Percentiles rank a stretch among this genome's conserved stretches.
Evolutionary conservation across 2,888 invertebrate species (phyloP).

Genomic region (Podotricha telesiphe): DNA sequence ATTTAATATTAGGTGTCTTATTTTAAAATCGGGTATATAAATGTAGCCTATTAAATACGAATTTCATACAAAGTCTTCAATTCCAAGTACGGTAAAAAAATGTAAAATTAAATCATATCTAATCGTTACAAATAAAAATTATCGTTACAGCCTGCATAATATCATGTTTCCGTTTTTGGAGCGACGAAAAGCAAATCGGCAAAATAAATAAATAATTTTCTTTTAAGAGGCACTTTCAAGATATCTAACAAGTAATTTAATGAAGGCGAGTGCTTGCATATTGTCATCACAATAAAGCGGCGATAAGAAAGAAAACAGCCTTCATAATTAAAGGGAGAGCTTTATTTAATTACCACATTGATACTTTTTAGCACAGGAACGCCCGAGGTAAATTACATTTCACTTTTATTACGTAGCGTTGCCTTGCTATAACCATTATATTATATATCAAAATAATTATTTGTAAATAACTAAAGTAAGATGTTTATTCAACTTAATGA

Average conservation of each 20-base stretch:
- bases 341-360: constrained; percentile 66
- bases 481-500: too few relatives aligned
- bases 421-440: background rate
- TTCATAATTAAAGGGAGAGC: constrained; percentile 71
- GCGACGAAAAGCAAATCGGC: constrained; percentile 16
- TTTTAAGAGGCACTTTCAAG: constrained; percentile 40
- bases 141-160: constrained; percentile 1
- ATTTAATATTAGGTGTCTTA: background rate
- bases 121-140: background rate
- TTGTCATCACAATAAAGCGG: constrained; percentile 77
- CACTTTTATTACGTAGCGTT: constrained; percentile 46
- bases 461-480: too few relatives aligned
- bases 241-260: constrained; percentile 69
- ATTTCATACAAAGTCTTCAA: background rate
- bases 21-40: background rate
- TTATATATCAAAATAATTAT: too few relatives aligned
- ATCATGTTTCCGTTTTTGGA: constrained; percentile 11
- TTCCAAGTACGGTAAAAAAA: background rate
- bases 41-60: too few relatives aligned
- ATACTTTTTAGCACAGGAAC: constrained; percentile 43
- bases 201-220: constrained; percentile 33
- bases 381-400: constrained; percentile 16
- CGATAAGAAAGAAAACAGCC: constrained; percentile 74
- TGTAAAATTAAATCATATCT: background rate
- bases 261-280: constrained; percentile 68